A percentile compares a stretch with the other conserved stretches of the same genome.
Conservation (phyloP, 2,888 invertebrate species). For the Cataglyphis altisquamis region DNA sequence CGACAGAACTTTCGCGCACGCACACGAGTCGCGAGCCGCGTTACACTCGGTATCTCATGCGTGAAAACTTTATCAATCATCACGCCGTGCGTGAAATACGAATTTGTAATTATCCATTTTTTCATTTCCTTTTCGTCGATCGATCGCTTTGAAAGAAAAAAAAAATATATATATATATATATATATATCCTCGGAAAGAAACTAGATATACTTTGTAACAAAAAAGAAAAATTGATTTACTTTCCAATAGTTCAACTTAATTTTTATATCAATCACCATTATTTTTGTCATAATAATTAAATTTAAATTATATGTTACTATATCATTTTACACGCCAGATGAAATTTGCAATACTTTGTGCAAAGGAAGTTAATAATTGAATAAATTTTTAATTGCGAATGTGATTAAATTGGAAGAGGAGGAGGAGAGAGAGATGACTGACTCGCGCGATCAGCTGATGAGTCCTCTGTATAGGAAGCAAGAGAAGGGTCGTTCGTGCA, state of each 20-base stretch:
- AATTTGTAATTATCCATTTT: conserved; percentile 17
- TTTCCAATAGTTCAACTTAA: not conserved
- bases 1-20: conserved; percentile 78
- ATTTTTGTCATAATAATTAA: not conserved
- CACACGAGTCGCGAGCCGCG: conserved; percentile 37
- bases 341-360: not conserved
- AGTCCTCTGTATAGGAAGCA: conserved; percentile 26
- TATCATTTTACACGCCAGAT: not conserved
- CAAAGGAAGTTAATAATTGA: not conserved
- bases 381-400: not conserved
- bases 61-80: conserved; percentile 45
- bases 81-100: conserved; percentile 38
- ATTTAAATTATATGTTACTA: not conserved
- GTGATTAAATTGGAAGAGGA: not conserved
- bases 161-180: too few relatives aligned
- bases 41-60: conserved; percentile 20
- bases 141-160: not conserved
- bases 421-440: not conserved
- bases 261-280: not conserved
- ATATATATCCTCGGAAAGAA: not conserved
- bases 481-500: conserved; percentile 64
- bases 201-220: not conserved
- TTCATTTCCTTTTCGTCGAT: conserved; percentile 21
- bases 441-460: conserved; percentile 35
- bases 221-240: not conserved